phyloP scores from a whole-genome alignment of 2,113 vertebrate species.

The Sprattus sprattus region DNA sequence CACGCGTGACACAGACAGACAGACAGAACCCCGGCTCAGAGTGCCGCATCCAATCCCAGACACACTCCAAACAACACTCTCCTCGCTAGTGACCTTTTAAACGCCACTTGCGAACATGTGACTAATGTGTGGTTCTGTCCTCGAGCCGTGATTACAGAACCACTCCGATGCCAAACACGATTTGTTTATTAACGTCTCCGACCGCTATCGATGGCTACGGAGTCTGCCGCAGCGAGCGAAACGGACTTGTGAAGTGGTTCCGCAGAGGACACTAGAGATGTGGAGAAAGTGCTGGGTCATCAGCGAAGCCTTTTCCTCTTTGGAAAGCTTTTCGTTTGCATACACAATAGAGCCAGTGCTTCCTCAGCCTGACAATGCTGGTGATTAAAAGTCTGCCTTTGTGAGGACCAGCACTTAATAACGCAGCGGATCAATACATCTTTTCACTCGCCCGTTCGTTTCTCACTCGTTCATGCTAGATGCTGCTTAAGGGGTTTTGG shows the following conservation, averaged over 20 bases:
- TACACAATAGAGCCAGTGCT: slow-evolving; percentile 15
- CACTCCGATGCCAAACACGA: too few relatives aligned
- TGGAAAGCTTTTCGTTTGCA: slow-evolving; percentile 35
- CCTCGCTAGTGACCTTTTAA: too few relatives aligned
- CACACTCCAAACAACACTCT: too few relatives aligned
- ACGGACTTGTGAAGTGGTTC: slow-evolving; percentile 1
- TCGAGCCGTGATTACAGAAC: too few relatives aligned
- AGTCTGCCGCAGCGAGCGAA: not conserved
- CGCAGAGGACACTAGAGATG: too few relatives aligned
- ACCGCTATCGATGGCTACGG: not conserved
- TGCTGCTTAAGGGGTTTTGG: slow-evolving; percentile 9
- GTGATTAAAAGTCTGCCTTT: slow-evolving; percentile 31
- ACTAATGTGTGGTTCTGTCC: too few relatives aligned
- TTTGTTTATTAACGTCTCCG: too few relatives aligned
- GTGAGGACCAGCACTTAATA: slow-evolving; percentile 31
- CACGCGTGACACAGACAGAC: too few relatives aligned
- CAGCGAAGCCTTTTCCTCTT: slow-evolving; percentile 28
- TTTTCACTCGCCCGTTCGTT: not conserved
- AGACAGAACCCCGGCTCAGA: too few relatives aligned
- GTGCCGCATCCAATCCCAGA: too few relatives aligned
- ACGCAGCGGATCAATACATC: slow-evolving; percentile 39
- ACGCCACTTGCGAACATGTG: too few relatives aligned
- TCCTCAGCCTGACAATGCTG: slow-evolving; percentile 15
- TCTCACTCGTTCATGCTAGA: not conserved
- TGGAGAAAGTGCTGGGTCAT: too few relatives aligned